A percentile compares a stretch with the other conserved stretches of the same genome.
phyloP scores from a whole-genome alignment of 1,140 invertebrate genomes.

The Drosophila mayri region DNA sequence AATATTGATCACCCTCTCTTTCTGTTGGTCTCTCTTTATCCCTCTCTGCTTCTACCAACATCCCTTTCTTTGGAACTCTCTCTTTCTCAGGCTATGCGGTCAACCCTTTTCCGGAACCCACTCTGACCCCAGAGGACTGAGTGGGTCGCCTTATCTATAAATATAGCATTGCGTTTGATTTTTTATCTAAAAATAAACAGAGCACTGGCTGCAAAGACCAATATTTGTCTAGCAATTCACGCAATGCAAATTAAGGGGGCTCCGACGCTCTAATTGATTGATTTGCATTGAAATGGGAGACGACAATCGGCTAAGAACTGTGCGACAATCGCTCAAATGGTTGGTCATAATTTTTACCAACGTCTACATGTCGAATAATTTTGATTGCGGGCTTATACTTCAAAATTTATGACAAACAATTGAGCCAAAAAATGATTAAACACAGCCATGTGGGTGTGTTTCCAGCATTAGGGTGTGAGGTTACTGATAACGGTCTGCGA shows the following conservation, averaged over 20 bases:
- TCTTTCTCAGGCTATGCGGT: constrained; percentile 12
- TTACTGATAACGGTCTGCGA: constrained; percentile 25
- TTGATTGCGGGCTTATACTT: constrained; percentile 61
- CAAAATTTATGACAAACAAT: constrained; percentile 70
- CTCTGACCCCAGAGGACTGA: background rate
- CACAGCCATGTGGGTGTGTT: constrained; percentile 37
- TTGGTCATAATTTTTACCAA: constrained; percentile 64
- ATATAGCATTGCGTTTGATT: constrained; percentile 31
- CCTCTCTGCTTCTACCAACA: background rate
- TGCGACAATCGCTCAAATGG: constrained; percentile 14
- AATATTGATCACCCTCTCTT: constrained; percentile 36
- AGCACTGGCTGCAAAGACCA: constrained; percentile 13
- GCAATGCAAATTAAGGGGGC: constrained; percentile 56
- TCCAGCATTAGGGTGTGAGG: constrained; percentile 14
- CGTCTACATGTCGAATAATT: constrained; percentile 71
- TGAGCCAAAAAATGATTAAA: constrained; percentile 57
- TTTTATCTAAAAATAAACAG: constrained; percentile 45
- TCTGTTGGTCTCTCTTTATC: background rate
- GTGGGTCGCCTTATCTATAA: constrained; percentile 46
- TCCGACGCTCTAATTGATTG: constrained; percentile 68
- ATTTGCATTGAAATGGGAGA: constrained; percentile 42
- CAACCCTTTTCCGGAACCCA: constrained; percentile 25
- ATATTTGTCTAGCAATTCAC: constrained; percentile 67
- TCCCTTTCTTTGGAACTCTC: constrained; percentile 15
- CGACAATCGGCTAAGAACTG: constrained; percentile 45